Base-by-base conservation (phyloP, 2,797 vertebrate genomes). In the Galaxias olidus region DNA sequence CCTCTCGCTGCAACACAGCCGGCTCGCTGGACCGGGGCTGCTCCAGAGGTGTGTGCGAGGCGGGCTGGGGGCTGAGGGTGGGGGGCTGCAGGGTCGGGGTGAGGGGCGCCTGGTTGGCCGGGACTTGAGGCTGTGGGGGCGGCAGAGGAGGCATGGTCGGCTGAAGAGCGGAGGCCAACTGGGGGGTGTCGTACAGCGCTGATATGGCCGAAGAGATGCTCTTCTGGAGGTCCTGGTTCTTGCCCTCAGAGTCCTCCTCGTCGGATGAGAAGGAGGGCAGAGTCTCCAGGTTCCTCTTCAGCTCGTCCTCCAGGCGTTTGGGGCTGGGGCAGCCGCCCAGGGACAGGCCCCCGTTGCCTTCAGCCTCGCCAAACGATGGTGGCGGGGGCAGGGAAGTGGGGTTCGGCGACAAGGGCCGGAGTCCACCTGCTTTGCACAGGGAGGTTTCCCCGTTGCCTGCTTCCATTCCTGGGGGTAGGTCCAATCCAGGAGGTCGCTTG, bases 121-220 rank as follows among this genome's bases (percentile, higher is more conserved):
- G 74, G 48, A 72, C 59, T 4, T 73, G 52, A 40, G 52, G 60
- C 1, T 61, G 61, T 0, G 87, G 83, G 20, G 86, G 72, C 7
- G 84, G 78, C 15, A 74, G 55, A 0, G 75, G 81, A 43, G 73
- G 9, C 73, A 41, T 15, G 0, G 72, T 69, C 8, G 80, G 40
- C 68, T 85, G 89, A 43, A 86, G 80, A 45, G 80, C 77, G 4
- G 90, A 73, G 59, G 84, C 77, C 15, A 90, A 88, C 89, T 86
- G 88, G 74, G 66, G 90, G 73, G 94, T 93, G 74, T 98, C 96
- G 0, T 98, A 95, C 2, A 98, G 90, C 15, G 95, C 96, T 0
- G 95, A 97, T 70, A 98, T 98, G 67, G 96, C 96, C 0, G 95
- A 97, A 41, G 94, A 96, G 74, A 98, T 98, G 89, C 96, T 97